Percentiles rank a stretch among this genome's conserved stretches.
Evolutionary conservation across 2,888 invertebrate species (phyloP).

Genomic region (Cylloceria caligata): DNA sequence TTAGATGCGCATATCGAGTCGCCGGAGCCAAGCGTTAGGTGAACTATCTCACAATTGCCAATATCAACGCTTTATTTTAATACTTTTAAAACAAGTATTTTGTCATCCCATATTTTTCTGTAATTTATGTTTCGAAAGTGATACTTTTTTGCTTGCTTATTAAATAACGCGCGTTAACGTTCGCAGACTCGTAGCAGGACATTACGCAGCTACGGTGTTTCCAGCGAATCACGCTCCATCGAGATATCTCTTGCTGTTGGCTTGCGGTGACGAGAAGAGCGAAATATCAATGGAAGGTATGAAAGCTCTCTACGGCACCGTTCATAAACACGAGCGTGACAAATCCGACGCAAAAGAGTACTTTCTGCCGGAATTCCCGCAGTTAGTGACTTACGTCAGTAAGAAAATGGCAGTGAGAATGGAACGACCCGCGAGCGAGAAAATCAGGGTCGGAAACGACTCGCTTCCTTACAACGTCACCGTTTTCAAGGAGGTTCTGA

Average conservation of each 20-base stretch:
- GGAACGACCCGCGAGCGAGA: slow-evolving; percentile 84
- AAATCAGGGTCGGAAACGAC: slow-evolving; percentile 88
- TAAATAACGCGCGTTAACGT: slow-evolving; percentile 3
- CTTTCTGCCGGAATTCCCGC: slow-evolving; percentile 90
- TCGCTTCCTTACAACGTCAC: slow-evolving; percentile 90
- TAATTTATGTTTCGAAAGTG: neutral
- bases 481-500: slow-evolving; percentile 90
- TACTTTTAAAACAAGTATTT: neutral
- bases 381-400: slow-evolving; percentile 90
- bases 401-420: slow-evolving; percentile 78
- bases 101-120: neutral
- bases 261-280: slow-evolving; percentile 93
- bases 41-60: slow-evolving; percentile 40
- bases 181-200: slow-evolving; percentile 91
- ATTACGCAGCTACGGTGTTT: slow-evolving; percentile 93
- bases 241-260: slow-evolving; percentile 92
- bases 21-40: slow-evolving; percentile 88
- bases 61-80: neutral
- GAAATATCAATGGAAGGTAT: slow-evolving; percentile 91
- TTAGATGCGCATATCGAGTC: slow-evolving; percentile 91
- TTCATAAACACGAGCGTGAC: slow-evolving; percentile 80
- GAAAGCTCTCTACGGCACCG: slow-evolving; percentile 91
- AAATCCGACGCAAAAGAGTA: slow-evolving; percentile 82
- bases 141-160: slow-evolving; percentile 35
- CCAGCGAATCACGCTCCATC: slow-evolving; percentile 93